phyloP scores from a whole-genome alignment of 2,113 vertebrate species.

The Cochlearius cochlearius region DNA sequence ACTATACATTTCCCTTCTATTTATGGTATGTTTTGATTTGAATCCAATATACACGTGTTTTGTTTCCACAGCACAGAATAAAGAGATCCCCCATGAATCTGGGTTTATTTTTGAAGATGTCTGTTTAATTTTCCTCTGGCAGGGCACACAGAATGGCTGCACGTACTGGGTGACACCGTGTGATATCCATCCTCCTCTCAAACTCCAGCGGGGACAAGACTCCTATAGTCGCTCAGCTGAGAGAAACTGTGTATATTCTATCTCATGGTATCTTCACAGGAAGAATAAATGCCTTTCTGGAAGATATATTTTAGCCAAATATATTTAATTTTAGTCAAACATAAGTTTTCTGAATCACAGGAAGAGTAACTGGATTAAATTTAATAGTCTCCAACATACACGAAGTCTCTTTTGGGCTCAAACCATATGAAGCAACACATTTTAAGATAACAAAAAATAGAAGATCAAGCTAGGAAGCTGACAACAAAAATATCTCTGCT shows the following conservation, averaged over 20 bases:
- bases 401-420: background rate
- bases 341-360: background rate
- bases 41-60: background rate
- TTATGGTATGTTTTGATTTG: background rate
- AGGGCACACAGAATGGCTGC: background rate
- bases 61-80: background rate
- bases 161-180: background rate
- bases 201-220: background rate
- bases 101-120: background rate
- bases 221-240: background rate
- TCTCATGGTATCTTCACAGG: background rate
- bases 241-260: background rate
- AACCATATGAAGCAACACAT: background rate
- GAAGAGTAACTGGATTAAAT: background rate
- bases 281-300: background rate
- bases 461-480: background rate
- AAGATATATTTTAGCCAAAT: background rate
- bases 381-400: background rate
- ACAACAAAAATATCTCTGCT: background rate
- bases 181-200: background rate
- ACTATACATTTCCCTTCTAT: background rate
- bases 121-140: background rate
- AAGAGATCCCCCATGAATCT: background rate
- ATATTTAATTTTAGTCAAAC: conserved; percentile 2
- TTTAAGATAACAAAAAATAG: background rate